Evolutionary conservation across 2,888 invertebrate genomes (phyloP), one percentile per base, ranked within the genome.

Genomic region (Galerucella nymphaeae): DNA sequence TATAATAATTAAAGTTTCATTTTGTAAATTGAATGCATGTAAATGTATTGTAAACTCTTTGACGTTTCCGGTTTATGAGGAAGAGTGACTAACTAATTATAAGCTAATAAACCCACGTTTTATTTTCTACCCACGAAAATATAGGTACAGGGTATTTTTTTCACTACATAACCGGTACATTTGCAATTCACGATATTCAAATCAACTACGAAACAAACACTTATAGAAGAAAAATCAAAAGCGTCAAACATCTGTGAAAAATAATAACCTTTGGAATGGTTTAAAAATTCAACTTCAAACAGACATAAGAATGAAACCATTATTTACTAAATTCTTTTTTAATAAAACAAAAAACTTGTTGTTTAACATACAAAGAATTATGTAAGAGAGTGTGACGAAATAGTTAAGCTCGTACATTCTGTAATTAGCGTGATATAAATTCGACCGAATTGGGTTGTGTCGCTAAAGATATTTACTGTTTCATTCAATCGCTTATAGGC

Each of bases 131-230:
- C 66, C 45, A 66, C 66, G 57, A 66, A 58, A 42, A 58, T 66
- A 66, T 42, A 41, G 20, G n/a, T 58, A 65, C 45, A 42, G 66
- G 23, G 2, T 61, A 68, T 68, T 68, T 68, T 41, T n/a, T 18
- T n/a, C 53, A 53, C 61, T 53, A 68, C 68, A 62, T 62, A 50
- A 67, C 59, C n/a, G 16, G 2, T 3, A 61, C 30, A 53, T 68
- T 61, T 68, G 53, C 59, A 68, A 59, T 68, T 68, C 59, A 61
- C 41, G 61, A 61, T 59, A 42, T 68, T 68, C 30, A 67, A 67
- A 59, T 67, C 50, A 67, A 58, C 14, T 5, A 8, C n/a, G 50
- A 8, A 16, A n/a, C n/a, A 50, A 4, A 50, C 16, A 50, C 1
- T n/a, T 13, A 1, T 45, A 13, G 2, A 13, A 13, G 11, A 45